phyloP scores from a whole-genome alignment of 53 echinoderm and acorn worm genomes.

The Glandiceps talaboti region DNA sequence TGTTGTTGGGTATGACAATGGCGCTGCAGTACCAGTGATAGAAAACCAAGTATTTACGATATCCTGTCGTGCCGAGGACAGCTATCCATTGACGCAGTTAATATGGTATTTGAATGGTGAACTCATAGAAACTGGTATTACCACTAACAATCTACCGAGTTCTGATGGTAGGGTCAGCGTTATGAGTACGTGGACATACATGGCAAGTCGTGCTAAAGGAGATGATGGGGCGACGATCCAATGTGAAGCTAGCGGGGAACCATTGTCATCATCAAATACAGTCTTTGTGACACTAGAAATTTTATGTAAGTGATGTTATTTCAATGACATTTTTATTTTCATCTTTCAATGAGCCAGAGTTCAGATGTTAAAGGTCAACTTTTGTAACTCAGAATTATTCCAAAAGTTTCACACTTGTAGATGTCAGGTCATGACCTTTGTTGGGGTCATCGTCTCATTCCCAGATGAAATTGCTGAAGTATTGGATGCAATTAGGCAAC shows the following conservation, averaged over 20 bases:
- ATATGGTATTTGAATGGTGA: not conserved
- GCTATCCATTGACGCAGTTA: not conserved
- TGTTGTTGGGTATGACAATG: not conserved
- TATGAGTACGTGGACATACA: not conserved
- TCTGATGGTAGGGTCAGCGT: not conserved
- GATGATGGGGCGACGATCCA: not conserved
- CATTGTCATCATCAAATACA: not conserved
- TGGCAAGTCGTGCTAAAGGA: not conserved
- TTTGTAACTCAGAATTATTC: too few species aligned
- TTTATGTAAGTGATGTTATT: not conserved
- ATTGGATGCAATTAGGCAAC: too few species aligned
- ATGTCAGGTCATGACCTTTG: too few species aligned
- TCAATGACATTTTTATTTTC: too few species aligned
- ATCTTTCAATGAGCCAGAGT: too few species aligned
- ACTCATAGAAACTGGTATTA: not conserved
- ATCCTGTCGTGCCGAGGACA: not conserved
- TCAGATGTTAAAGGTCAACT: too few species aligned
- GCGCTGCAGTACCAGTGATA: not conserved
- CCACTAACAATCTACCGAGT: not conserved
- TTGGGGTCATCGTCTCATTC: too few species aligned
- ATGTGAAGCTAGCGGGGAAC: not conserved
- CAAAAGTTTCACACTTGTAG: too few species aligned
- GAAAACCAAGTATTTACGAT: not conserved
- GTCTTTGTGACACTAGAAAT: not conserved
- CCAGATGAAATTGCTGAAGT: too few species aligned